phyloP scores from a whole-genome alignment of 30 jellyfish, hydroid and myxozoan species.

The Cassiopea andromeda region DNA sequence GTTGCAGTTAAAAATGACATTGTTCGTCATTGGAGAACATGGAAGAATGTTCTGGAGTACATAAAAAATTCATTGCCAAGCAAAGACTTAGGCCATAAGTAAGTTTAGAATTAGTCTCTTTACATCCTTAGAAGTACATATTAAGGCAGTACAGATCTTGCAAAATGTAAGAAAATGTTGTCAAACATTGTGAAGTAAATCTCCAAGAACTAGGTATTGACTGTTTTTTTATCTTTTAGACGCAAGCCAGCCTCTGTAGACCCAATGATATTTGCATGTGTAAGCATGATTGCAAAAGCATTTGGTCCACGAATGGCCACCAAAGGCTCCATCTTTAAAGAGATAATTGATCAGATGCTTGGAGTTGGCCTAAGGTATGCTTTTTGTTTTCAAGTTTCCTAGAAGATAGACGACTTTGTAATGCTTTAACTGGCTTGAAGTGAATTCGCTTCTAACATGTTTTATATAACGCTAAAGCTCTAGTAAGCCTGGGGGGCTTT shows the following conservation, averaged over 20 bases:
- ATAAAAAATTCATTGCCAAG: constrained; percentile 76
- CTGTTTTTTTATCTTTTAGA: constrained; percentile 34
- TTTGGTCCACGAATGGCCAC: constrained; percentile 90
- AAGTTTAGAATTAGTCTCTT: not conserved
- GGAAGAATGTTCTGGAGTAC: constrained; percentile 86
- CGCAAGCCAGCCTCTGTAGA: constrained; percentile 87
- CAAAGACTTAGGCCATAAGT: constrained; percentile 89
- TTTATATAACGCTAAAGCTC: too few relatives aligned
- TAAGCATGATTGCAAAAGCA: constrained; percentile 95
- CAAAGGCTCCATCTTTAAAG: constrained; percentile 80
- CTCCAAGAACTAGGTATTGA: not conserved
- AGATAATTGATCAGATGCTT: constrained; percentile 90
- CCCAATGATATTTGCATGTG: constrained; percentile 98
- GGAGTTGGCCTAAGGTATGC: constrained; percentile 91
- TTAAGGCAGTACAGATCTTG: too few relatives aligned
- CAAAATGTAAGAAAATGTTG: too few relatives aligned
- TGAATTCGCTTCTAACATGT: too few relatives aligned
- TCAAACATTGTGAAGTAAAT: too few relatives aligned
- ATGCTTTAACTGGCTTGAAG: too few relatives aligned
- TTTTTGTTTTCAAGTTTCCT: too few relatives aligned
- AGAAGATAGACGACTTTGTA: too few relatives aligned
- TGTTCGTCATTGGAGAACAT: constrained; percentile 73
- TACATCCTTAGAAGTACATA: too few relatives aligned
- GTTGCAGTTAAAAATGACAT: constrained; percentile 91
- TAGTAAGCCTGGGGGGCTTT: too few relatives aligned